phyloP scores from a whole-genome alignment of 2,888 invertebrate genomes.

The Selenia dentaria region DNA sequence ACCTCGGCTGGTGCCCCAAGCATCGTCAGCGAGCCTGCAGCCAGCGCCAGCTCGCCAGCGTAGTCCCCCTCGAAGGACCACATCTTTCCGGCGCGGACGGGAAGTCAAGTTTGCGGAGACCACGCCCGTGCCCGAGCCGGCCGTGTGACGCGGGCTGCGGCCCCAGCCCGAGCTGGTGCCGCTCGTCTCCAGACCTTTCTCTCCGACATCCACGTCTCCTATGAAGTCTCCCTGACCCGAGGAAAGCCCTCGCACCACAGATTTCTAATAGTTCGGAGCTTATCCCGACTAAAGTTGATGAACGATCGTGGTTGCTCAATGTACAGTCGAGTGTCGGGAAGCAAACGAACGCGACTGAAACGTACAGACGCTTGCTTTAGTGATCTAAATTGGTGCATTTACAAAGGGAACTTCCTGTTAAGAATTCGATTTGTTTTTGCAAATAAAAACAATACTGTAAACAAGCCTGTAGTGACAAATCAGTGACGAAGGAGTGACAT shows the following conservation, averaged over 20 bases:
- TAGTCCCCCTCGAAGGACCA: slow-evolving; percentile 69
- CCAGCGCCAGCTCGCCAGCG: slow-evolving; percentile 56
- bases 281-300: slow-evolving; percentile 10
- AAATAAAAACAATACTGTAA: slow-evolving; percentile 5
- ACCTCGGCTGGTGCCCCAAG: slow-evolving; percentile 64
- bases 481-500: slow-evolving; percentile 2
- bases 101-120: slow-evolving; percentile 83
- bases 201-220: slow-evolving; percentile 44
- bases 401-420: background rate
- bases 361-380: slow-evolving; percentile 21
- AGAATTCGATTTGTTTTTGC: slow-evolving; percentile 7
- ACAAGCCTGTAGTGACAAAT: slow-evolving; percentile 22
- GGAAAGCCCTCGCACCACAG: slow-evolving; percentile 59
- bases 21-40: slow-evolving; percentile 78
- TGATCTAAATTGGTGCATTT: slow-evolving; percentile 3
- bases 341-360: slow-evolving; percentile 11
- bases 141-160: slow-evolving; percentile 82
- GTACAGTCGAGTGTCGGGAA: background rate
- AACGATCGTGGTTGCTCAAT: background rate
- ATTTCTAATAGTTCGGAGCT: slow-evolving; percentile 56
- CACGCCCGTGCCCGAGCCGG: slow-evolving; percentile 53
- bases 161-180: slow-evolving; percentile 83
- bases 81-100: slow-evolving; percentile 75
- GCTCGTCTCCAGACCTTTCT: slow-evolving; percentile 59
- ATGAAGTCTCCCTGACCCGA: slow-evolving; percentile 59